Percentiles rank a stretch among this genome's conserved stretches.
phyloP scores from a whole-genome alignment of 2,888 invertebrate genomes.

The Drosophila neutralis region DNA sequence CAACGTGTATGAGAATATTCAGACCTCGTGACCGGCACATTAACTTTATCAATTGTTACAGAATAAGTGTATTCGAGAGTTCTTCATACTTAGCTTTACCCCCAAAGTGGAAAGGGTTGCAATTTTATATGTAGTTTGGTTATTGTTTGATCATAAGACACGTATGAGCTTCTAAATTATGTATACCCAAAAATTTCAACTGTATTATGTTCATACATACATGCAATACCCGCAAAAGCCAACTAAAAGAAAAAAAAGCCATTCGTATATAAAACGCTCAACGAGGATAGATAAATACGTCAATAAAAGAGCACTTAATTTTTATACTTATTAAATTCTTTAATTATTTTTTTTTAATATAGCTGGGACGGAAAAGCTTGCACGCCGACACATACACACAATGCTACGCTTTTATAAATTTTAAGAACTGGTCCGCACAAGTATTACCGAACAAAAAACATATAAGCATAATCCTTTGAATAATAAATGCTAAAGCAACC shows the following conservation, averaged over 20 bases:
- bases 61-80: slow-evolving; percentile 29
- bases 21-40: slow-evolving; percentile 27
- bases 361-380: slow-evolving; percentile 17
- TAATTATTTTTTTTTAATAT: slow-evolving; percentile 20
- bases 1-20: slow-evolving; percentile 37
- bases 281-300: slow-evolving; percentile 26
- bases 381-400: slow-evolving; percentile 22
- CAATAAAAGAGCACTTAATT: slow-evolving; percentile 28
- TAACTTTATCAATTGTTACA: slow-evolving; percentile 40
- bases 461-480: slow-evolving; percentile 23
- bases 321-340: slow-evolving; percentile 25
- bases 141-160: slow-evolving; percentile 43
- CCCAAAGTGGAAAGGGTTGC: slow-evolving; percentile 23
- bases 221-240: slow-evolving; percentile 12
- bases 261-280: slow-evolving; percentile 27
- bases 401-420: slow-evolving; percentile 25
- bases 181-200: slow-evolving; percentile 13
- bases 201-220: slow-evolving; percentile 28
- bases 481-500: slow-evolving; percentile 19
- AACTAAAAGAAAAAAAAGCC: slow-evolving; percentile 14
- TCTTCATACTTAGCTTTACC: slow-evolving; percentile 30
- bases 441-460: slow-evolving; percentile 30
- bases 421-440: slow-evolving; percentile 24
- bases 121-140: slow-evolving; percentile 32
- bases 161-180: slow-evolving; percentile 41